These are phyloP conservation scores for Tribolium freemani DNA, from an alignment of 2,888 invertebrate species.

Conservation along the genomic window DNA sequence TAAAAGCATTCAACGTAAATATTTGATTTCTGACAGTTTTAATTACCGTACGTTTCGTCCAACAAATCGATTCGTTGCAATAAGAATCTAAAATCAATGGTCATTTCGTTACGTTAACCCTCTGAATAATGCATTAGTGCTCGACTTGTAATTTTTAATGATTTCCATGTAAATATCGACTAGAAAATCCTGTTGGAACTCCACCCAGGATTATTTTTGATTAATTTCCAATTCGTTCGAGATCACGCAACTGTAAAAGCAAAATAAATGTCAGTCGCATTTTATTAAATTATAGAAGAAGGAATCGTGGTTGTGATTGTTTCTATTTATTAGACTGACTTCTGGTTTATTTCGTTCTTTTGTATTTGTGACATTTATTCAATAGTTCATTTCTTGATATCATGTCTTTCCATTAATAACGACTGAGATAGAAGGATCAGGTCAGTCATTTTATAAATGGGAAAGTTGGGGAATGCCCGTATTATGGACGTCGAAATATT, in stretches of 20 bases:
- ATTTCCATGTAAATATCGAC: slow-evolving; percentile 17
- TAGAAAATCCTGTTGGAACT: slow-evolving; percentile 43
- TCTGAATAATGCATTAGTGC: not conserved
- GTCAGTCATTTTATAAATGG: not conserved
- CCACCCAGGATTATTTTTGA: slow-evolving; percentile 55
- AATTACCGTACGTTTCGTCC: not conserved
- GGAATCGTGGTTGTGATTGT: slow-evolving; percentile 34
- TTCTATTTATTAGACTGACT: slow-evolving; percentile 40
- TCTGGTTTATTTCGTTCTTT: slow-evolving; percentile 27
- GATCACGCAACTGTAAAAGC: slow-evolving; percentile 53
- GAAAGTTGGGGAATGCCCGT: not conserved
- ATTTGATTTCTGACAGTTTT: not conserved
- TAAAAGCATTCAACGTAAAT: not conserved
- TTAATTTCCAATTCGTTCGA: slow-evolving; percentile 53
- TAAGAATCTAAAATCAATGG: slow-evolving; percentile 1
- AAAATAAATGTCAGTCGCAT: slow-evolving; percentile 47
- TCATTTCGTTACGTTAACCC: slow-evolving; percentile 1
- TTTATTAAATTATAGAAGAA: slow-evolving; percentile 43
- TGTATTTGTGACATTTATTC: slow-evolving; percentile 36
- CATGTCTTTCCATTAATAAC: slow-evolving; percentile 23
- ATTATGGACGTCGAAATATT: not conserved
- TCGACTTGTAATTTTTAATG: not conserved
- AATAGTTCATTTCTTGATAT: slow-evolving; percentile 33
- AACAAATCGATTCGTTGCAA: not conserved
- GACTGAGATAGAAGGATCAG: not conserved